A percentile compares a stretch with the other conserved stretches of the same genome.
These are phyloP conservation scores for Carollia perspicillata DNA, from an alignment of 2,113 vertebrate species.

Conservation along the genomic window DNA sequence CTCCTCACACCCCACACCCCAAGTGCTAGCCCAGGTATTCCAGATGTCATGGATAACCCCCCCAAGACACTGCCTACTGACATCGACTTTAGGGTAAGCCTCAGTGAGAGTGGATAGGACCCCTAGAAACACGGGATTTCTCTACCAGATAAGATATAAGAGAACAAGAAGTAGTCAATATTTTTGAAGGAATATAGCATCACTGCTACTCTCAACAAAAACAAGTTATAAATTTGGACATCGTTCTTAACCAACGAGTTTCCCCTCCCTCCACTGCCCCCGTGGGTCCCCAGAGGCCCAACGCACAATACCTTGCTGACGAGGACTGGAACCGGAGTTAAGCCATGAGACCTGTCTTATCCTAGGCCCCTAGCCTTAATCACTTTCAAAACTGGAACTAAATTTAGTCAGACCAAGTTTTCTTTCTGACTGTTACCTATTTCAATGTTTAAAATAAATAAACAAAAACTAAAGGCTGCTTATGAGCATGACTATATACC, in stretches of 20 bases:
- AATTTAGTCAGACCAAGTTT: conserved; percentile 21
- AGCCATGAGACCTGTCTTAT: neutral
- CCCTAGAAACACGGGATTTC: neutral
- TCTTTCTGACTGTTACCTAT: neutral
- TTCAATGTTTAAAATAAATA: conserved; percentile 1
- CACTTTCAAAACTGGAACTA: conserved; percentile 11
- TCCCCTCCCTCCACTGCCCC: neutral
- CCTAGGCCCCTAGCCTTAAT: neutral
- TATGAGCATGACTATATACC: neutral
- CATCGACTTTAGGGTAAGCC: neutral
- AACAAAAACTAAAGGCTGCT: neutral
- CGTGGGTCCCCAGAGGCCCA: neutral
- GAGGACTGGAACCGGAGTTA: neutral
- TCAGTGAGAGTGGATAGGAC: neutral
- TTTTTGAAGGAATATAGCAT: neutral
- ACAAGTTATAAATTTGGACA: conserved; percentile 22
- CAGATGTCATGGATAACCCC: neutral
- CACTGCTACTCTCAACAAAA: neutral
- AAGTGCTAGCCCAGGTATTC: neutral
- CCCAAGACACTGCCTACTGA: neutral
- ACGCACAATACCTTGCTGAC: neutral
- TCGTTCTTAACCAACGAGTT: neutral
- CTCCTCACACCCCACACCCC: neutral
- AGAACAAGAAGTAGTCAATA: neutral
- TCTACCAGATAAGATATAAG: neutral